Evolutionary conservation across 2,888 invertebrate genomes (phyloP).

Genomic region (Euzetes globulus): DNA sequence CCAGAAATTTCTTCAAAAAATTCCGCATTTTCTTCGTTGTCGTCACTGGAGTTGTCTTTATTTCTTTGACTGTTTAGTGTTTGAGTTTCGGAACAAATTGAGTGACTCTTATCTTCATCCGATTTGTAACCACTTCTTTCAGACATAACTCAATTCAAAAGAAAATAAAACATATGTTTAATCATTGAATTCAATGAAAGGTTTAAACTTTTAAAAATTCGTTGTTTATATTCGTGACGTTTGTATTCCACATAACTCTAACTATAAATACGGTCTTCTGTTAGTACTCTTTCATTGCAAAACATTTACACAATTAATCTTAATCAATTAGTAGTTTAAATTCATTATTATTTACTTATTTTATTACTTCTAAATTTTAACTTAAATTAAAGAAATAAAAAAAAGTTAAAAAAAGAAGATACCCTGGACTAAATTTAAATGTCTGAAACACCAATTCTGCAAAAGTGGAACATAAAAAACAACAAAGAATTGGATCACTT

Average conservation of each 20-base stretch:
- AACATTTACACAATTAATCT: no score
- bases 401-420: no score
- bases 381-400: no score
- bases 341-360: no score
- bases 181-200: neutral
- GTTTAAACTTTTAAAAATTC: neutral
- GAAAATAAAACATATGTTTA: neutral
- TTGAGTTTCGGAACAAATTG: neutral
- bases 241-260: neutral
- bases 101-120: neutral
- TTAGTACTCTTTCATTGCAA: no score
- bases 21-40: neutral
- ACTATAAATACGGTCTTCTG: no score
- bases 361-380: no score
- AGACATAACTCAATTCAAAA: neutral
- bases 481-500: no score
- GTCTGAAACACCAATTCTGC: no score
- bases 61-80: neutral
- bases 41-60: neutral
- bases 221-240: constrained; percentile 5
- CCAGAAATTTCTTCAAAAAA: neutral
- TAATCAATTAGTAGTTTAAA: no score
- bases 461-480: no score
- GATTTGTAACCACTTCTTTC: neutral
- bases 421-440: no score